A percentile compares a stretch with the other conserved stretches of the same genome.
Evolutionary conservation across 2,113 vertebrate genomes (phyloP).

Genomic region (Accipiter cooperii): DNA sequence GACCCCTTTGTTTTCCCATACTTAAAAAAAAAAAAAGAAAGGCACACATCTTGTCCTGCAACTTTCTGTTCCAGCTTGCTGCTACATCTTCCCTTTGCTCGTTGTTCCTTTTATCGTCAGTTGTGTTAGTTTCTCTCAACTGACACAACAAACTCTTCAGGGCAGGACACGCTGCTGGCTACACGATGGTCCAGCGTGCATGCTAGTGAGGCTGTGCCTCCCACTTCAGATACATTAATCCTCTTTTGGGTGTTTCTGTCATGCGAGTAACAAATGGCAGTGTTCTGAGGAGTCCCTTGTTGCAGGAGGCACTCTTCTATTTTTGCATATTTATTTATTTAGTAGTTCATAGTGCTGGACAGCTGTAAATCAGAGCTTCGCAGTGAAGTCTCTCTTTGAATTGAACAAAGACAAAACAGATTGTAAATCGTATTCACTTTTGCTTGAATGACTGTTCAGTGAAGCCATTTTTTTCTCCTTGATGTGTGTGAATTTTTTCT

Average conservation of each 20-base stretch:
- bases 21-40: neutral
- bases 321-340: neutral
- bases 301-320: neutral
- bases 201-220: neutral
- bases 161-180: neutral
- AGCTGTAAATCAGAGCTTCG: slow-evolving; percentile 25
- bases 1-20: neutral
- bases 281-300: neutral
- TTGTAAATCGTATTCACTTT: neutral
- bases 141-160: neutral
- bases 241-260: neutral
- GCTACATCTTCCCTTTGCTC: neutral
- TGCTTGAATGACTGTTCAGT: neutral
- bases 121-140: neutral
- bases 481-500: neutral
- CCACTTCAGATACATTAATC: neutral
- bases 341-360: neutral
- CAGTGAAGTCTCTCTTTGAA: slow-evolving; percentile 8
- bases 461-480: neutral
- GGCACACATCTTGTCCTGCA: slow-evolving; percentile 8
- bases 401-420: neutral
- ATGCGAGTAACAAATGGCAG: neutral
- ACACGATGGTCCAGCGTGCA: neutral
- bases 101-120: neutral
- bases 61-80: slow-evolving; percentile 22